Evolutionary conservation across 2,113 vertebrate genomes (phyloP), one percentile per base, ranked within the genome.

Genomic region (Pelecanoides urinatrix): DNA sequence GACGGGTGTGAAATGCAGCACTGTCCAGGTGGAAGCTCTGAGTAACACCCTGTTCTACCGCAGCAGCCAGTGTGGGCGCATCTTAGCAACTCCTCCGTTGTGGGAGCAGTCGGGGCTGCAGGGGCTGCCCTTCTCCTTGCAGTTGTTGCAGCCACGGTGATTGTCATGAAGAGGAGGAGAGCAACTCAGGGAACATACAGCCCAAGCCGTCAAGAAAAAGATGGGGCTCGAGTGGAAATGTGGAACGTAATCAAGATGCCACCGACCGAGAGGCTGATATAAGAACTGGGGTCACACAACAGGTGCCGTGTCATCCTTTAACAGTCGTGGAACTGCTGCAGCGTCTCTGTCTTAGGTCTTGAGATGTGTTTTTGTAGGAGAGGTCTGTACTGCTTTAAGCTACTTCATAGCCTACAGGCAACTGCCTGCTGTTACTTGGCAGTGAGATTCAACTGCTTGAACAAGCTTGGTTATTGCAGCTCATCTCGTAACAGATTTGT

Each of bases 241-340:
- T 97, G 97, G 98, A 98, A 98, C 1, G 97, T 98, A 4, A 95
- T 97, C 82, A 97, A 98, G 96, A 94, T 98, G 92, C 98, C 97
- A 32, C 98, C 97, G 2, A 97, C 97, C 0, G 98, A 98, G 93
- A 80, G 97, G 86, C 97, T 98, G 71, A 98, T 98, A 25, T 97
- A 68, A 96, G 77, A 25, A 2, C 47, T 7, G 58, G 53, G 76
- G 7, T 22, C 17, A 21, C 29, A 7, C 20, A 23, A 7, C 25
- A 29, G 50, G 13, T 8, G 70, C 56, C 0, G 7, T 23, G 53
- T 59, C 6, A 1, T 30, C 45, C 79, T 17, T 10, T 6, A 52
- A 7, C 66, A 4, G 5, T 14, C 27, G 1, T 4, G 32, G 63
- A 65, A 61, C 88, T 68, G 75, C 85, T 27, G n/a, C 82, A 18